These are phyloP conservation scores for Synaphobranchus kaupii DNA, from an alignment of 2,797 vertebrate species.

Conservation along the genomic window DNA sequence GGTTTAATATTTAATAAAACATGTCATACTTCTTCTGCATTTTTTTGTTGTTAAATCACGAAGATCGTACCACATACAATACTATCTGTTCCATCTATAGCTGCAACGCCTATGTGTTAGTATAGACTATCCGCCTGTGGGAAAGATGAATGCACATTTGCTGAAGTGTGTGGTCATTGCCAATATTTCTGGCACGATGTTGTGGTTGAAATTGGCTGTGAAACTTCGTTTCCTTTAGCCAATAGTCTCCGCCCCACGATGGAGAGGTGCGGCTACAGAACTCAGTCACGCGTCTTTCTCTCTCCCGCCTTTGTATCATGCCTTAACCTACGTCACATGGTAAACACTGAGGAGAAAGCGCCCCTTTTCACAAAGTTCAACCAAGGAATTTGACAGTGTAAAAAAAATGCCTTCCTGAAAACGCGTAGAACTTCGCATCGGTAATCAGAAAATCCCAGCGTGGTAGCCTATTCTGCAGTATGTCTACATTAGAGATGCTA, in stretches of 20 bases:
- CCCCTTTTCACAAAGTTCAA: neutral
- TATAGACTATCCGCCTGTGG: neutral
- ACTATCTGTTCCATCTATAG: neutral
- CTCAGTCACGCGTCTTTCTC: neutral
- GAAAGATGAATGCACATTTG: neutral
- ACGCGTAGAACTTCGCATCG: too few species aligned
- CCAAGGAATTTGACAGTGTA: neutral
- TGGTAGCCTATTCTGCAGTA: neutral
- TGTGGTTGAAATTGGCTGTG: neutral
- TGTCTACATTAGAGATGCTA: neutral
- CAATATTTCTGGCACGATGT: neutral
- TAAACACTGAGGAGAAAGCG: neutral
- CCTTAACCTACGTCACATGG: conserved; percentile 5
- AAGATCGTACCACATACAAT: neutral
- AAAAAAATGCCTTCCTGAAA: neutral
- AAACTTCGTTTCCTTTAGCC: neutral
- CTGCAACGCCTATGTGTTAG: neutral
- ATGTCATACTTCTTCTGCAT: neutral
- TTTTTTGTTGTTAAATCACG: neutral
- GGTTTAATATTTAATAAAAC: neutral
- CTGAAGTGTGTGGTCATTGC: neutral
- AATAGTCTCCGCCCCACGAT: neutral
- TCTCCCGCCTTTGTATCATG: neutral
- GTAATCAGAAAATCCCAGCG: neutral
- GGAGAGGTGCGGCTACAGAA: neutral